Base-by-base conservation (phyloP, 1,140 invertebrate species). In the Marisa cornuarietis region DNA sequence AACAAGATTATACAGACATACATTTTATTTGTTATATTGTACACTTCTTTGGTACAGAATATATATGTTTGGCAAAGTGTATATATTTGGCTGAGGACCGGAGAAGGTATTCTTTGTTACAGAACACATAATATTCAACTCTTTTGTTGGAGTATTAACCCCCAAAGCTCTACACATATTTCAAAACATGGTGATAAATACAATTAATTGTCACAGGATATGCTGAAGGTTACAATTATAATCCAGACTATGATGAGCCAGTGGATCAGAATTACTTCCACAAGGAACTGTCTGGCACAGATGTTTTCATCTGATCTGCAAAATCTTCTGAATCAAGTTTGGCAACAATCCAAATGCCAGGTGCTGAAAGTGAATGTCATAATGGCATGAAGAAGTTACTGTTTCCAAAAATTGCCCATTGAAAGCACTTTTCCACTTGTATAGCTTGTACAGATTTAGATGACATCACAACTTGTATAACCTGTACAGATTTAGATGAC, bases 191-290 rank as follows among this genome's bases (percentile, higher is more conserved):
- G 14, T 51, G 24, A n/a, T 49, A 54, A 76, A 58, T 49, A 22
- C 14, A 49, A 16, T 62, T 63, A 24, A 71, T 63, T 82, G 22
- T 82, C 85, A 22, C 84, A 89, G 88, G 95, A 94, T 91, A 91
- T 83, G 88, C 87, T 49, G 87, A 90, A 83, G 90, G 83, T 26
- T 91, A 91, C 83, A 86, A 89, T 79, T 90, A 90, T 79, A 87
- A 89, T 71, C 88, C 85, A 22, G 79, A 80, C 52, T 85, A 65
- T 71, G 63, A 78, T 20, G 83, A 76, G 42, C 83, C 83, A 8
- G 85, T 89, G 69, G 77, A 89, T 26, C 89, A 90, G 75, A 82
- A 87, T n/a, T 90, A 90, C 79, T 83, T 90, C 26, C 90, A 89
- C 52, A 81, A 87, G 51, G 76, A 79, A 10, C 58, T 90, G 42